phyloP scores from a whole-genome alignment of 2,797 vertebrate genomes.

The Okamejei kenojei region DNA sequence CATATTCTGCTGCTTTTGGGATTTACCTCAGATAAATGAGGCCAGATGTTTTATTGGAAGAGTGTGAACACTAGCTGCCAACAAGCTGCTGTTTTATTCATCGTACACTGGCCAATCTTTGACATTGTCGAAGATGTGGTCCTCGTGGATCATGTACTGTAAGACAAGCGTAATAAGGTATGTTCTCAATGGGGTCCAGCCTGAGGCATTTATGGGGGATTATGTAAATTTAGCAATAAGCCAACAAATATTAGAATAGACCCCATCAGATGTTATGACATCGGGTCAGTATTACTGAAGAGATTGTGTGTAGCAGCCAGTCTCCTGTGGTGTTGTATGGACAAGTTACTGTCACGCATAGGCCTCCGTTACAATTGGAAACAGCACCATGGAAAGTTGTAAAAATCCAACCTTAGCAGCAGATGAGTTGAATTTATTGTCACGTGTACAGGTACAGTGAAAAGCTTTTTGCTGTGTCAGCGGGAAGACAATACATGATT shows the following conservation, averaged over 20 bases:
- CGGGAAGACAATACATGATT: no score
- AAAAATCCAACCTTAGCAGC: no score
- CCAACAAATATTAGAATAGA: not conserved
- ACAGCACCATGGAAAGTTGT: no score
- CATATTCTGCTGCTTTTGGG: not conserved
- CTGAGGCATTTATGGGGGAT: not conserved
- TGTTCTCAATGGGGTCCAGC: not conserved
- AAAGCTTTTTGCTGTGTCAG: no score
- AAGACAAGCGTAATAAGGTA: not conserved
- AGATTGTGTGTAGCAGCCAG: not conserved
- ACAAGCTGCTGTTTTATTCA: conserved; percentile 14
- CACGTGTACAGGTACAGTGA: no score
- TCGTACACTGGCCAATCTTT: not conserved
- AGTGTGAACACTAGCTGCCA: not conserved
- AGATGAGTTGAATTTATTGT: no score
- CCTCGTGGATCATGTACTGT: not conserved
- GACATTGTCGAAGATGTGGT: not conserved
- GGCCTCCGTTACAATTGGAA: no score
- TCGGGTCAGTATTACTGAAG: not conserved
- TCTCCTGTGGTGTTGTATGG: not conserved
- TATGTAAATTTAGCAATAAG: not conserved
- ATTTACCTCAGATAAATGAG: not conserved
- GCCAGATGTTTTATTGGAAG: conserved; percentile 16
- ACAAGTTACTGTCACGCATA: not conserved
- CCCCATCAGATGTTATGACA: not conserved